A percentile compares a stretch with the other conserved stretches of the same genome.
Evolutionary conservation across 2,113 vertebrate genomes (phyloP).

Genomic region (Saguinus midas): DNA sequence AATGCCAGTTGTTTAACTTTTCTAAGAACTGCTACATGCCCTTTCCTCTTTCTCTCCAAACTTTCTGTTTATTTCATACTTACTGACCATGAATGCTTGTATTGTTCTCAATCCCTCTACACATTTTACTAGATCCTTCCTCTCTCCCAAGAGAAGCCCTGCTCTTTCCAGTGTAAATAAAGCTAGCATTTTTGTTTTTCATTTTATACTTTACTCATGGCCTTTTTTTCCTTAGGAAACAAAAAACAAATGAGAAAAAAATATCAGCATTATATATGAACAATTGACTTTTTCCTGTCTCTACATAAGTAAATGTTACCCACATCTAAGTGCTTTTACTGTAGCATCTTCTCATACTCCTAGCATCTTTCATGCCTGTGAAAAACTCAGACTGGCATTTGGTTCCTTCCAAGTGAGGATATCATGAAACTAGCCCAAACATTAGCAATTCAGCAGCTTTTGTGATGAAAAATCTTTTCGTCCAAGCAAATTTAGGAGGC

Average conservation of each 20-base stretch:
- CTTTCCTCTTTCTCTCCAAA: neutral
- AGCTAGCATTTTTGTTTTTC: neutral
- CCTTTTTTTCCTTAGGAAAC: neutral
- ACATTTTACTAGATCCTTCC: neutral
- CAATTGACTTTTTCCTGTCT: neutral
- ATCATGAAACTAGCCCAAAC: conserved; percentile 24
- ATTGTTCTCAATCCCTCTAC: neutral
- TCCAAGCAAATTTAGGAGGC: conserved; percentile 53
- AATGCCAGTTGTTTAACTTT: neutral
- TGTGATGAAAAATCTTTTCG: conserved; percentile 41
- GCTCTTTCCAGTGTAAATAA: neutral
- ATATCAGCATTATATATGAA: neutral
- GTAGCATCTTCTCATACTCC: neutral
- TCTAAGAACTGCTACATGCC: neutral
- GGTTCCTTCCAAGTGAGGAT: conserved; percentile 2
- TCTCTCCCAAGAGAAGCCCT: neutral
- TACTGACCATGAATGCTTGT: neutral
- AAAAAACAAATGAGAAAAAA: conserved; percentile 2
- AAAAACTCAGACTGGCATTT: conserved; percentile 39
- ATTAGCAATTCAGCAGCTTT: conserved; percentile 60
- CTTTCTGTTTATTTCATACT: neutral
- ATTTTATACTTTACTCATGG: neutral
- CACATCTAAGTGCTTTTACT: neutral
- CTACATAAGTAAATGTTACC: neutral
- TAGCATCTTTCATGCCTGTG: neutral